Percentiles rank a stretch among this genome's conserved stretches.
These are phyloP conservation scores for Leucozona laternaria DNA, from an alignment of 2,888 invertebrate species.

Conservation along the genomic window DNA sequence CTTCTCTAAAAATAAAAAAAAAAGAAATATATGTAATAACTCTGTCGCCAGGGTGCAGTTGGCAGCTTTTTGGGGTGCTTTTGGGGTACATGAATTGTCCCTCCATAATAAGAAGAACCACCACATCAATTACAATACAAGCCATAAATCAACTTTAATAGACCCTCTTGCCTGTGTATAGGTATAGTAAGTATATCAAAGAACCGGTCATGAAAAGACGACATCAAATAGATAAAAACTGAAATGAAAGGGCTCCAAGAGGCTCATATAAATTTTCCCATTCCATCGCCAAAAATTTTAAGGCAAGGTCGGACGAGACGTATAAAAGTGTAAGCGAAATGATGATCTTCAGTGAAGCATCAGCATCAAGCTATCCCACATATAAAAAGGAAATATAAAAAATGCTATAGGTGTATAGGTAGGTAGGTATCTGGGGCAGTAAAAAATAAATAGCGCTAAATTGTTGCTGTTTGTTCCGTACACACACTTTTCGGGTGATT, in stretches of 20 bases:
- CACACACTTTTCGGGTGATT: slow-evolving; percentile 63
- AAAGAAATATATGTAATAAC: not conserved
- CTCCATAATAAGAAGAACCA: slow-evolving; percentile 14
- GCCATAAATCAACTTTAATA: slow-evolving; percentile 72
- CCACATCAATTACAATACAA: slow-evolving; percentile 66
- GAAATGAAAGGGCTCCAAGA: slow-evolving; percentile 39
- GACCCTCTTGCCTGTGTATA: slow-evolving; percentile 23
- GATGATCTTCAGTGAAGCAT: slow-evolving; percentile 31
- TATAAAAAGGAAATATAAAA: slow-evolving; percentile 39
- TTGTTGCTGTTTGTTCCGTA: slow-evolving; percentile 67
- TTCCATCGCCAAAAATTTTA: slow-evolving; percentile 40
- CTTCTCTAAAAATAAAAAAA: no score
- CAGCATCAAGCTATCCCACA: not conserved
- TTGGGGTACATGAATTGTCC: slow-evolving; percentile 27
- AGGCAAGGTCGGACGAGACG: slow-evolving; percentile 44
- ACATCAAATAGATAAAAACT: slow-evolving; percentile 59
- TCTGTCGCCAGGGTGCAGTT: slow-evolving; percentile 37
- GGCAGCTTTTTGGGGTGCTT: slow-evolving; percentile 40
- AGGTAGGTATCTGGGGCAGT: not conserved
- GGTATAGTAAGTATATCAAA: slow-evolving; percentile 30
- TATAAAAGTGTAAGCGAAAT: slow-evolving; percentile 19
- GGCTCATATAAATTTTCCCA: slow-evolving; percentile 57
- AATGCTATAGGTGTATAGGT: not conserved
- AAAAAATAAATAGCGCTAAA: slow-evolving; percentile 39
- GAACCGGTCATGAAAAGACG: slow-evolving; percentile 51